Evolutionary conservation across 2,888 invertebrate genomes (phyloP).

Genomic region (Yponomeuta cagnagella): DNA sequence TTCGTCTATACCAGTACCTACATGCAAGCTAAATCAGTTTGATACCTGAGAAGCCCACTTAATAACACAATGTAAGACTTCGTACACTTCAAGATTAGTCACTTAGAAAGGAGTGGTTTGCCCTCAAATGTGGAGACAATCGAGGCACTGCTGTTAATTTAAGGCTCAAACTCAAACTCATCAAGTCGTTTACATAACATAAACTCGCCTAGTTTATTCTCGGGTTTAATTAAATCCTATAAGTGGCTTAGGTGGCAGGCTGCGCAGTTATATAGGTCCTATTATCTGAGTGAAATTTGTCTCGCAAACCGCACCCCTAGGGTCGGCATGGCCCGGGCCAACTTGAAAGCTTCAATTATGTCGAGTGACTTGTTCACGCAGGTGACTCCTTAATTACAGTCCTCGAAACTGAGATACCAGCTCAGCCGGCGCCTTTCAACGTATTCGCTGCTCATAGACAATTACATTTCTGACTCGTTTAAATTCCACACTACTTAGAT

Average conservation of each 20-base stretch:
- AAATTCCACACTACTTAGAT: neutral
- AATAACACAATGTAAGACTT: neutral
- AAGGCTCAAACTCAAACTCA: conserved; percentile 9
- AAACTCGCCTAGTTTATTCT: conserved; percentile 45
- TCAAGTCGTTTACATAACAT: conserved; percentile 33
- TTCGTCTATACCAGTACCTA: neutral
- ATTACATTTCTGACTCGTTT: neutral
- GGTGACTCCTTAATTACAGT: conserved; percentile 72
- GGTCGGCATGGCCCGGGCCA: conserved; percentile 66
- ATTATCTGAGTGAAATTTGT: conserved; percentile 71
- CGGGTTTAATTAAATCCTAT: conserved; percentile 61
- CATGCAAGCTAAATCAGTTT: neutral
- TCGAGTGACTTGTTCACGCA: conserved; percentile 70
- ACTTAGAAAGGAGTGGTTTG: neutral
- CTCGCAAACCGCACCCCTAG: conserved; percentile 54
- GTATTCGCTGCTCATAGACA: neutral
- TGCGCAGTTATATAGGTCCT: conserved; percentile 57
- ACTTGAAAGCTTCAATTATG: conserved; percentile 71
- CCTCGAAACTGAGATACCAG: neutral
- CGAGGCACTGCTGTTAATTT: conserved; percentile 1
- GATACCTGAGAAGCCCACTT: neutral
- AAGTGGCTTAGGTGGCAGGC: conserved; percentile 50
- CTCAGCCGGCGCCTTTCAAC: neutral
- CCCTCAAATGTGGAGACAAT: neutral
- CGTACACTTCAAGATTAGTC: neutral